Evolutionary conservation across 1,140 invertebrate species (phyloP).

Genomic region (Cardiocondyla obscurior): DNA sequence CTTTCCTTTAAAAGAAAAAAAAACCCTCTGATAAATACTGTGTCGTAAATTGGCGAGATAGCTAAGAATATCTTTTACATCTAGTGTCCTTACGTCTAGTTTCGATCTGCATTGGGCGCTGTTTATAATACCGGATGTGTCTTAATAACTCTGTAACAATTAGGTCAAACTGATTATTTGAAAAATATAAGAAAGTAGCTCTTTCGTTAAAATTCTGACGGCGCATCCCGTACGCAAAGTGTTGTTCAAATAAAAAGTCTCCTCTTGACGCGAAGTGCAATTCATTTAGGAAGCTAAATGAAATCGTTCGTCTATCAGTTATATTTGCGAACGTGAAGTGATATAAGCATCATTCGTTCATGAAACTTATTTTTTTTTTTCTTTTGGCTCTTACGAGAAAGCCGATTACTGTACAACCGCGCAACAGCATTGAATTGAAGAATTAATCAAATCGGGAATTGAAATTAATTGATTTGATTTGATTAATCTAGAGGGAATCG

Average conservation of each 20-base stretch:
- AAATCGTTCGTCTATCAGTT: background rate
- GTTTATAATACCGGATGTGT: conserved; percentile 16
- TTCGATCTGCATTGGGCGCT: conserved; percentile 56
- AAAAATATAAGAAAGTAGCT: background rate
- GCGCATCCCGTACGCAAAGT: conserved; percentile 1
- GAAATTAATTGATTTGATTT: conserved; percentile 25
- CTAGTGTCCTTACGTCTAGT: conserved; percentile 65
- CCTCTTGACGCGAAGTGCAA: background rate
- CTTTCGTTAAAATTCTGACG: background rate
- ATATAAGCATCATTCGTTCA: background rate
- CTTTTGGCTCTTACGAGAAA: background rate
- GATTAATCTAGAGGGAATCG: conserved; percentile 1
- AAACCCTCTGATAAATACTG: conserved; percentile 77
- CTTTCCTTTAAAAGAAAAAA: conserved; percentile 58
- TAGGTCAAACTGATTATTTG: conserved; percentile 20
- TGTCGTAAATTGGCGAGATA: conserved; percentile 78
- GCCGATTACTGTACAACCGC: background rate
- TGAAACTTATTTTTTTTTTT: too few species aligned
- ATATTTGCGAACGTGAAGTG: background rate
- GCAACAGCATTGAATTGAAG: background rate
- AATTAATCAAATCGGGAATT: conserved; percentile 3
- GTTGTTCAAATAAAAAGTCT: conserved; percentile 3
- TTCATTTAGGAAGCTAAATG: conserved; percentile 9
- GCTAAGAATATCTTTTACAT: conserved; percentile 69
- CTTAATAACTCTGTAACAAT: background rate